Percentiles rank a stretch among this genome's conserved stretches.
Evolutionary conservation across 2,113 vertebrate species (phyloP).

Genomic region (Centrocercus urophasianus): DNA sequence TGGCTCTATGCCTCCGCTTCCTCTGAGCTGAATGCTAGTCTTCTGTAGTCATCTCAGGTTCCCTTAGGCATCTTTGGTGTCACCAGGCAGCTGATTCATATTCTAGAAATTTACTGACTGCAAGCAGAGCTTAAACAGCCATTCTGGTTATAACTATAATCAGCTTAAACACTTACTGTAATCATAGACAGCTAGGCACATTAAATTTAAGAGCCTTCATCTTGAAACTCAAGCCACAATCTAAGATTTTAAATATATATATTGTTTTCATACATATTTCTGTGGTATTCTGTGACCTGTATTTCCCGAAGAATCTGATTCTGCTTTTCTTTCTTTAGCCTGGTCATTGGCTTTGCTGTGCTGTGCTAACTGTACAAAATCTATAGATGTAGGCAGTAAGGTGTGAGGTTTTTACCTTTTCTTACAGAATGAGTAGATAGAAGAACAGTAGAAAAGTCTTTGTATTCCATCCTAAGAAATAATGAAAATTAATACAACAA

Average conservation of each 20-base stretch:
- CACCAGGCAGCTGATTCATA: neutral
- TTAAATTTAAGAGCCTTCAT: neutral
- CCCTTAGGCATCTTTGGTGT: neutral
- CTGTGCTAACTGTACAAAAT: neutral
- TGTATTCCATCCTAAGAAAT: neutral
- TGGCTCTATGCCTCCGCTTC: neutral
- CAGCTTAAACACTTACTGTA: neutral
- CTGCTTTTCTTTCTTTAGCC: neutral
- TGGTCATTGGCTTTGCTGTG: neutral
- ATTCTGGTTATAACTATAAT: neutral
- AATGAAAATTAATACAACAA: neutral
- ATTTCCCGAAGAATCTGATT: neutral
- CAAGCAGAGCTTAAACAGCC: neutral
- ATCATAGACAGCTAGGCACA: neutral
- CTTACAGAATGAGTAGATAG: neutral
- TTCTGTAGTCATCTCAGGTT: neutral
- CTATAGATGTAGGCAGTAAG: neutral
- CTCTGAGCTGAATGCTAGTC: neutral
- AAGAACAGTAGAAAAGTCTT: neutral
- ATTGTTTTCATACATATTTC: neutral
- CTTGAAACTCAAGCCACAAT: neutral
- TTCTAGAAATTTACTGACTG: neutral
- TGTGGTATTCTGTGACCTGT: neutral
- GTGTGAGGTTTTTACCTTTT: neutral
- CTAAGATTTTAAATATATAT: neutral